Conservation (phyloP, 2,888 invertebrate genomes). For the Drosophila cognata region DNA sequence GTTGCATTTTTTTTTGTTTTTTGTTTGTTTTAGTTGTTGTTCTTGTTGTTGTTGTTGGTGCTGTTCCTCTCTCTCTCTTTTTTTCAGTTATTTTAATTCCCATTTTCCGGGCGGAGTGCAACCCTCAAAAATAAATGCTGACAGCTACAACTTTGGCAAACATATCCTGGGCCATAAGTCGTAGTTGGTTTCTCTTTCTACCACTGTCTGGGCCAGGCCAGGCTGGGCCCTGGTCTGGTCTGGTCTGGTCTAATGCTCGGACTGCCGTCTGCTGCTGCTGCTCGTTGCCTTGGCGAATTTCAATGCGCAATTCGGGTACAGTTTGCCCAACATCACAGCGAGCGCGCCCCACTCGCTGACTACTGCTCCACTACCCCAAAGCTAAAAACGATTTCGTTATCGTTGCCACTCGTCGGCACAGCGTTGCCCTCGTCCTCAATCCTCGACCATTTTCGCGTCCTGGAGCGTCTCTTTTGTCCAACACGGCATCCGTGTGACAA, state of each 20-base stretch:
- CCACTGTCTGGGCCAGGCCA: constrained; percentile 75
- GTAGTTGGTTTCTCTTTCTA: constrained; percentile 83
- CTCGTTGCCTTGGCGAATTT: constrained; percentile 43
- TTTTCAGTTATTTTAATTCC: constrained; percentile 49
- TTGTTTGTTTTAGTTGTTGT: neutral
- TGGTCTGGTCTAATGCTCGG: constrained; percentile 37
- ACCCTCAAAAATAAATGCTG: constrained; percentile 48
- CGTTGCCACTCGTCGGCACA: constrained; percentile 45
- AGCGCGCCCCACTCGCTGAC: constrained; percentile 23
- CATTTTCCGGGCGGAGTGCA: constrained; percentile 45
- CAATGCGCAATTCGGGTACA: constrained; percentile 76
- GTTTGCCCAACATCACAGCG: constrained; percentile 63
- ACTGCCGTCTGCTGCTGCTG: constrained; percentile 4
- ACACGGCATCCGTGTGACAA: constrained; percentile 38
- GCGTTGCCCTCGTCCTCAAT: constrained; percentile 4
- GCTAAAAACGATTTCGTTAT: constrained; percentile 58
- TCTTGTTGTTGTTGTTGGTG: neutral
- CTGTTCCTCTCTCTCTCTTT: constrained; percentile 12
- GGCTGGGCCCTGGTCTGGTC: constrained; percentile 10
- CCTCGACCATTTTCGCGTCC: neutral
- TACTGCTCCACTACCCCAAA: constrained; percentile 70
- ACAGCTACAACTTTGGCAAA: constrained; percentile 46
- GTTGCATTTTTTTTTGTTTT: constrained; percentile 3
- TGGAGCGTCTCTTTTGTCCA: constrained; percentile 9
- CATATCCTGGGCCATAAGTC: constrained; percentile 66